Evolutionary conservation across 2,113 vertebrate genomes (phyloP).

Genomic region (Atlantisia rogersi): DNA sequence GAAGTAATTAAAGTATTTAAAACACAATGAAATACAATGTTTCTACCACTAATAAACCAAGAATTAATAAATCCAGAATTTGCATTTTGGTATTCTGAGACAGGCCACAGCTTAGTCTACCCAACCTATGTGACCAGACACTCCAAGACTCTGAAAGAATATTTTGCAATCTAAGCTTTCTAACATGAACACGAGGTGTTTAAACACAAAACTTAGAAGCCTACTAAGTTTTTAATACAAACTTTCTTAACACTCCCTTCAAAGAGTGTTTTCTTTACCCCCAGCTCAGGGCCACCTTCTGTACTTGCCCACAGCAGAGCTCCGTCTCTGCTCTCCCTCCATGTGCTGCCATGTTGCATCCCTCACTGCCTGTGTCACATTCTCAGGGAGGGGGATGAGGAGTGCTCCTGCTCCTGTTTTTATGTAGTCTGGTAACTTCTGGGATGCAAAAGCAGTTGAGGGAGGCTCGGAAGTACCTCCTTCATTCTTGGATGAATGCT

Average conservation of each 20-base stretch:
- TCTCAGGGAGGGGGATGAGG: background rate
- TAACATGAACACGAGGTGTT: background rate
- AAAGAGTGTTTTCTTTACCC: background rate
- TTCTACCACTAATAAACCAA: background rate
- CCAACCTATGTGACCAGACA: background rate
- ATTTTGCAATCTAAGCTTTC: background rate
- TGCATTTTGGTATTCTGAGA: background rate
- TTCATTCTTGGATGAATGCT: background rate
- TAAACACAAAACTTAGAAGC: background rate
- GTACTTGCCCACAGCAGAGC: background rate
- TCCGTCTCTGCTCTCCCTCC: background rate
- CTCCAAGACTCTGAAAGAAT: background rate
- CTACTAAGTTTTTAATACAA: background rate
- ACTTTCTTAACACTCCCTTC: background rate
- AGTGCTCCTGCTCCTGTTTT: background rate
- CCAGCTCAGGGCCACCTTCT: background rate
- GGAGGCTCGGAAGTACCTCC: background rate
- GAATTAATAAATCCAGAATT: background rate
- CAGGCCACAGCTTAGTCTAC: background rate
- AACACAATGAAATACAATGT: background rate
- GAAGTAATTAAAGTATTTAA: background rate
- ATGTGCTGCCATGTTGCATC: background rate
- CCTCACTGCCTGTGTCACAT: background rate
- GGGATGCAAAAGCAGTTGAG: background rate
- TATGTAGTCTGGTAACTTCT: background rate